These are phyloP conservation scores for Falco naumanni DNA, from an alignment of 2,797 vertebrate genomes.

Conservation along the genomic window DNA sequence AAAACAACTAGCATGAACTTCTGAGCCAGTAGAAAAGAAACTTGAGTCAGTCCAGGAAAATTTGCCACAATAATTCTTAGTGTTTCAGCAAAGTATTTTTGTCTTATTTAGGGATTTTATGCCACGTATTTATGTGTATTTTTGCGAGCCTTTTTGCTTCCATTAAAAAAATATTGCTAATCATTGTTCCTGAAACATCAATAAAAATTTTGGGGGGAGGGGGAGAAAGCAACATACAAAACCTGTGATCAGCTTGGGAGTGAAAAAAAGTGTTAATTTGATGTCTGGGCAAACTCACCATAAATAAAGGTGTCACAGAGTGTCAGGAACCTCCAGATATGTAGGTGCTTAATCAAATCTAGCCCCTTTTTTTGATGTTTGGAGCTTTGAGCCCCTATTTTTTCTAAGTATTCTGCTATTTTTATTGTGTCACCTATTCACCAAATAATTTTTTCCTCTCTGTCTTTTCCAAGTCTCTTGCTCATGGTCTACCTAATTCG, in stretches of 20 bases:
- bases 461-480: neutral
- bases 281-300: neutral
- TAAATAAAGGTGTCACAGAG: neutral
- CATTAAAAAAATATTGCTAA: neutral
- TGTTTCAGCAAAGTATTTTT: constrained; percentile 7
- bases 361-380: neutral
- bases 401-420: neutral
- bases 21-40: neutral
- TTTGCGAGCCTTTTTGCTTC: neutral
- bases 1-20: neutral
- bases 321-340: neutral
- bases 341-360: neutral
- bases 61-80: neutral
- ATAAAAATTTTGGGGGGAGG: neutral
- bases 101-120: neutral
- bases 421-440: neutral
- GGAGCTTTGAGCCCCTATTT: neutral
- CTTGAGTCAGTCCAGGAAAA: neutral
- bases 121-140: neutral
- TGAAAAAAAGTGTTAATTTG: neutral
- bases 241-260: neutral
- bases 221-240: neutral
- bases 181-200: neutral
- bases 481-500: neutral
- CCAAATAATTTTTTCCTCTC: neutral